phyloP scores from a whole-genome alignment of 1,140 invertebrate species.

The Drosophila lacteicornis region DNA sequence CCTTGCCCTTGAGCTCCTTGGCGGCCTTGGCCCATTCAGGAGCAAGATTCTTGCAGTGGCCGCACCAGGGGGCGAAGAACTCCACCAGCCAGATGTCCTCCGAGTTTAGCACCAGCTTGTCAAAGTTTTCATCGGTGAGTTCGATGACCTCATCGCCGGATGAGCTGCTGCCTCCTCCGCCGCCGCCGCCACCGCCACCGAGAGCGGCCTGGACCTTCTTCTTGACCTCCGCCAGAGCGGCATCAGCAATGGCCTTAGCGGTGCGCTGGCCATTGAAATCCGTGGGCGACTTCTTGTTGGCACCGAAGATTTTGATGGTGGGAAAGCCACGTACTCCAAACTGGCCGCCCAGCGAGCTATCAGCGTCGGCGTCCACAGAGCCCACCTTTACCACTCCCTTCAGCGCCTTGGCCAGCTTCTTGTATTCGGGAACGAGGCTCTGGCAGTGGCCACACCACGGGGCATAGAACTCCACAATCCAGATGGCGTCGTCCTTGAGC shows the following conservation, averaged over 20 bases:
- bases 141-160: constrained; percentile 92
- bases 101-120: constrained; percentile 94
- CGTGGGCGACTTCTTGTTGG: constrained; percentile 93
- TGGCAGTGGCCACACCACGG: constrained; percentile 97
- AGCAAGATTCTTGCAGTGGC: constrained; percentile 97
- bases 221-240: constrained; percentile 87
- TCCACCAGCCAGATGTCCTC: constrained; percentile 98
- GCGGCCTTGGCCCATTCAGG: constrained; percentile 98
- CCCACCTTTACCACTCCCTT: constrained; percentile 97
- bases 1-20: constrained; percentile 96
- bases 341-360: constrained; percentile 92
- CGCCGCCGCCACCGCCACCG: constrained; percentile 68
- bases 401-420: constrained; percentile 94
- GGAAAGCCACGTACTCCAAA: constrained; percentile 97
- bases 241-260: constrained; percentile 94
- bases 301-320: constrained; percentile 97
- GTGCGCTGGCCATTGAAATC: constrained; percentile 95
- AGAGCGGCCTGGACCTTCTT: constrained; percentile 76
- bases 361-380: constrained; percentile 95
- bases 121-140: constrained; percentile 97
- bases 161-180: constrained; percentile 46
- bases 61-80: constrained; percentile 99
- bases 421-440: constrained; percentile 93
- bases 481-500: constrained; percentile 93
- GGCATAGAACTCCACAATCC: constrained; percentile 95